phyloP scores from a whole-genome alignment of 2,113 vertebrate species.

The Colius striatus region DNA sequence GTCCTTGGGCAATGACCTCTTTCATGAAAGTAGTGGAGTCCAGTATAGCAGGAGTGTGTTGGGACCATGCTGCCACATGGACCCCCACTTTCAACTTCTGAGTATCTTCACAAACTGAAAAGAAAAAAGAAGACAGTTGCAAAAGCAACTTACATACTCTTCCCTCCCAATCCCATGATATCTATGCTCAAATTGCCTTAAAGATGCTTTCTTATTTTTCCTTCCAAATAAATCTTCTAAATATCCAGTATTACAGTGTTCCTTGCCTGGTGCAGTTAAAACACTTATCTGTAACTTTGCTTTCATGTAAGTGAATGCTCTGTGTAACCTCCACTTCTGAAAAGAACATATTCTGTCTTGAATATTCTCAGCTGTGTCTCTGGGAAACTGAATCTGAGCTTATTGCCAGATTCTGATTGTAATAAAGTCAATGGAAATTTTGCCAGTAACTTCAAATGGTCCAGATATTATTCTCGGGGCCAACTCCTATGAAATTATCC shows the following conservation, averaged over 20 bases:
- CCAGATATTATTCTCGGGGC: conserved; percentile 27
- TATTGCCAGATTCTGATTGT: conserved; percentile 64
- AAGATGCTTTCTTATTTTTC: neutral
- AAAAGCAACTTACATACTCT: neutral
- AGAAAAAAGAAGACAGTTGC: neutral
- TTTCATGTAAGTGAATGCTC: neutral
- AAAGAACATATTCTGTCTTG: conserved; percentile 28
- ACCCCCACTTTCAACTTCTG: neutral
- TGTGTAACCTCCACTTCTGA: conserved; percentile 2
- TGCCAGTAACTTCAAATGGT: conserved; percentile 64
- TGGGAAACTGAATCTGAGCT: conserved; percentile 26
- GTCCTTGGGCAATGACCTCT: neutral
- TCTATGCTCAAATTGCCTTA: neutral
- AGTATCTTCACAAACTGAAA: neutral
- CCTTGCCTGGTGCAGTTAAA: neutral
- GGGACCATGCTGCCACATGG: neutral
- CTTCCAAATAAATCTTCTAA: neutral
- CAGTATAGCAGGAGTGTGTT: neutral
- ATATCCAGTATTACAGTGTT: neutral
- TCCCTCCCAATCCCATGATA: neutral
- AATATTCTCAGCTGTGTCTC: conserved; percentile 61
- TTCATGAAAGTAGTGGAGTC: neutral
- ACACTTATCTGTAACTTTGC: neutral
- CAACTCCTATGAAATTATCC: conserved; percentile 49
- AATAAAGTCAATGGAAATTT: conserved; percentile 62